phyloP scores from a whole-genome alignment of 2,113 vertebrate genomes.

The Gambusia affinis region DNA sequence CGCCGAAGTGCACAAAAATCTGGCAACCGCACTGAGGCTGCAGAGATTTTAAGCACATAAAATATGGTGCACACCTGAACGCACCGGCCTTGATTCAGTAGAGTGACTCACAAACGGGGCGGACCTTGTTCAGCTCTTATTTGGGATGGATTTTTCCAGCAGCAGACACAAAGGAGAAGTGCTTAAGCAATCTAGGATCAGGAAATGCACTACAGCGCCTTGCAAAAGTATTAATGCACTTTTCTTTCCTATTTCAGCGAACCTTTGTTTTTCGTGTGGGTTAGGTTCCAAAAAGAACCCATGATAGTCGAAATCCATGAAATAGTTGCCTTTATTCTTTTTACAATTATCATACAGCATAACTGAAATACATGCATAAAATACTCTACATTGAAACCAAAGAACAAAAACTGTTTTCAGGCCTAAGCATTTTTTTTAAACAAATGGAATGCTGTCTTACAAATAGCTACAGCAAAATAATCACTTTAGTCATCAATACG shows the following conservation, averaged over 20 bases:
- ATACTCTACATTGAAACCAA: no score
- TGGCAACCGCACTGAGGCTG: slow-evolving; percentile 84
- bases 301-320: no score
- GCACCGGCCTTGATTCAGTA: slow-evolving; percentile 77
- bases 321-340: no score
- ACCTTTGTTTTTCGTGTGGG: no score
- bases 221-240: background rate
- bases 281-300: no score
- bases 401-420: no score
- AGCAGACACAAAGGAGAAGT: slow-evolving; percentile 18
- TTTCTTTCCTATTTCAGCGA: background rate
- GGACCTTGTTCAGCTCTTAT: slow-evolving; percentile 74
- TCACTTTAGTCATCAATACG: no score
- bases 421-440: no score
- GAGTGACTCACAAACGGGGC: slow-evolving; percentile 69
- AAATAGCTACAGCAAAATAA: no score
- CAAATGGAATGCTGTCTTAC: no score
- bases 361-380: no score
- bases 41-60: slow-evolving; percentile 85
- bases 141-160: slow-evolving; percentile 85
- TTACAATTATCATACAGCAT: no score
- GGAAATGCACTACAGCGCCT: background rate
- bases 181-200: background rate
- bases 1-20: slow-evolving; percentile 87
- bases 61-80: slow-evolving; percentile 82